These are phyloP conservation scores for Drosophila conformis DNA, from an alignment of 2,888 invertebrate species.

Conservation along the genomic window DNA sequence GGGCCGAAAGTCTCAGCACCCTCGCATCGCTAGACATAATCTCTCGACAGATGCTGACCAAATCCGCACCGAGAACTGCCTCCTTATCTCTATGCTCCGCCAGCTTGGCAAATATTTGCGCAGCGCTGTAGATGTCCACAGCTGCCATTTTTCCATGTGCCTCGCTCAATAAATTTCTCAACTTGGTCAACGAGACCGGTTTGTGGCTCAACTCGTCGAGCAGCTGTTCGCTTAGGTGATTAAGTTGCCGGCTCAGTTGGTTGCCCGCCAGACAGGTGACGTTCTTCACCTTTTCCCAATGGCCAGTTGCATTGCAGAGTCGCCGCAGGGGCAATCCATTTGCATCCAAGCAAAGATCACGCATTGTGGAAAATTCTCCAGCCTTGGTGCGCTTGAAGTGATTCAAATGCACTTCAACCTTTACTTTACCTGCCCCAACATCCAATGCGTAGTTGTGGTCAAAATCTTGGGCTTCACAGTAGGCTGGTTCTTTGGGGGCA, in stretches of 20 bases:
- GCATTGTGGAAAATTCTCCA: constrained; percentile 85
- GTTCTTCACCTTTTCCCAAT: constrained; percentile 85
- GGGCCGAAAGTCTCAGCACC: constrained; percentile 77
- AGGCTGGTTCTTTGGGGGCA: not conserved
- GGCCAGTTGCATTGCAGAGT: constrained; percentile 86
- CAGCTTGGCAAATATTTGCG: constrained; percentile 42
- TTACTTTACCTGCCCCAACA: not conserved
- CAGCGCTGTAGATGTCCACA: constrained; percentile 53
- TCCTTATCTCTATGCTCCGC: constrained; percentile 15
- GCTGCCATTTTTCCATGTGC: constrained; percentile 41
- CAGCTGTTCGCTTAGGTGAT: constrained; percentile 55
- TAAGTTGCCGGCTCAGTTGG: constrained; percentile 60
- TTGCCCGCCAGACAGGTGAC: constrained; percentile 52
- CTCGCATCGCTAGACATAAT: constrained; percentile 86
- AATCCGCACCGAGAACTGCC: constrained; percentile 49
- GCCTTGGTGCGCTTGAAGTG: constrained; percentile 74
- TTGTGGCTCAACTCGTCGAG: constrained; percentile 15
- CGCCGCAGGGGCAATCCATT: constrained; percentile 87
- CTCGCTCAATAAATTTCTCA: constrained; percentile 51
- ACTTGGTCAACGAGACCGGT: constrained; percentile 30
- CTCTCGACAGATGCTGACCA: constrained; percentile 85
- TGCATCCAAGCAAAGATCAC: constrained; percentile 86
- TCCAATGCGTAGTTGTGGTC: constrained; percentile 41
- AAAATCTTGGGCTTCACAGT: constrained; percentile 50
- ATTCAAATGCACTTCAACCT: constrained; percentile 34